Evolutionary conservation across 2,797 vertebrate species (phyloP), one percentile per base, ranked within the genome.

Genomic region (Crotalus adamanteus): DNA sequence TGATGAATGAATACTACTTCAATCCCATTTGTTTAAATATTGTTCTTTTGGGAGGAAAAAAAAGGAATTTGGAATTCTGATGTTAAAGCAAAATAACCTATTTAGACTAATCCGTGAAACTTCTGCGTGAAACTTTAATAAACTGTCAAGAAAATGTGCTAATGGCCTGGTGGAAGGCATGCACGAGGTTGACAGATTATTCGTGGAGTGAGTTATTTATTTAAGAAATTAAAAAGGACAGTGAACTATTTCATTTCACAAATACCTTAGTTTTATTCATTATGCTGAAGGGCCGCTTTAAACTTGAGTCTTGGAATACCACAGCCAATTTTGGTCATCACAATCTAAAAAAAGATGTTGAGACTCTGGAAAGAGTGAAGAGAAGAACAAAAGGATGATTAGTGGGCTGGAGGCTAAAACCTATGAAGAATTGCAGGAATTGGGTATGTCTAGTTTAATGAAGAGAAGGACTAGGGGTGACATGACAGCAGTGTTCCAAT

Each of bases 21-120:
- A 8, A 94, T 96, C 94, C 94, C 88, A 95, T 96, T 97, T 96
- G 83, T 87, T 73, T 22, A 60, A 60, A 78, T 96, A 97, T 96
- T 83, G 16, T 73, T 47, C 63, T 87, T 88, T 22, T 47, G 47
- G 65, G 65, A 1, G 25, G 5, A 2, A 16, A 11, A 13, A n/a
- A n/a, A 55, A 61, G 73, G 37, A 92, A 78, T 97, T 95, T 85
- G 96, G 94, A 95, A 97, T 94, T 94, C 87, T 95, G 87, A 90
- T 94, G 73, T 93, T 94, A 96, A 96, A 90, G 87, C 25, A 95
- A 97, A 97, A 96, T 95, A 97, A 96, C 93, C 94, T 97, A 97
- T 96, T 97, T 97, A 96, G 56, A 93, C 53, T 95, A 96, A 96
- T 96, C 94, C 96, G 65, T 93, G 94, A 93, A 85, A 95, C 92